Evolutionary conservation across 92 coral and sea anemone genomes (phyloP).

Genomic region (Zoanthus solanderi): DNA sequence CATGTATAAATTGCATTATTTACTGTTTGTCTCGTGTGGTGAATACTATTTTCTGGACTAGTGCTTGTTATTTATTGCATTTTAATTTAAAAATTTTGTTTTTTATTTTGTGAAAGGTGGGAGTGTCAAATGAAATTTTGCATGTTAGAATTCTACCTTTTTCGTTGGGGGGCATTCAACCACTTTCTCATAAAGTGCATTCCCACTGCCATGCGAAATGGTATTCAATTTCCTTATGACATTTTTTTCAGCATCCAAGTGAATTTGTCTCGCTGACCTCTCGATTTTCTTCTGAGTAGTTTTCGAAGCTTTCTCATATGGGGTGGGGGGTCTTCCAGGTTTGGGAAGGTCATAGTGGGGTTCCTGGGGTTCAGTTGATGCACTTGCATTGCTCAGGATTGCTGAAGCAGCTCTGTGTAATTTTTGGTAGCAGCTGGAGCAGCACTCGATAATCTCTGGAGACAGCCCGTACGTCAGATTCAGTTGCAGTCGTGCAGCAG

Average conservation of each 20-base stretch:
- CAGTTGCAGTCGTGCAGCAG: slow-evolving; percentile 31
- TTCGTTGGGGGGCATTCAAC: slow-evolving; percentile 7
- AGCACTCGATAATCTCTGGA: not conserved
- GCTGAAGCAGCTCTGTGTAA: slow-evolving; percentile 31
- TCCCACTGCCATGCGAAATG: slow-evolving; percentile 21
- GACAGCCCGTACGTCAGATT: slow-evolving; percentile 12
- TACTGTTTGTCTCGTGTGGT: not conserved
- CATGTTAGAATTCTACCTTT: slow-evolving; percentile 1
- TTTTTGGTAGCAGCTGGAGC: slow-evolving; percentile 27
- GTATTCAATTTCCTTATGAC: not conserved
- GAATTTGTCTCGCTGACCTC: not conserved
- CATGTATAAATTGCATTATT: not conserved
- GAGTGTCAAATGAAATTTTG: slow-evolving; percentile 2
- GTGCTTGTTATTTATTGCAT: not conserved
- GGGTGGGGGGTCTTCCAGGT: slow-evolving; percentile 36
- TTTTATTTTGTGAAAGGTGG: not conserved
- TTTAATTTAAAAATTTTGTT: not conserved
- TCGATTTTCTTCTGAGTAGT: slow-evolving; percentile 16
- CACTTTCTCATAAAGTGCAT: not conserved
- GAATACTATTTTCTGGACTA: not conserved
- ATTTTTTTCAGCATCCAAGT: not conserved
- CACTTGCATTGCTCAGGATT: not conserved
- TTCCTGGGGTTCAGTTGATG: not conserved
- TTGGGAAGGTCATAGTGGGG: slow-evolving; percentile 5
- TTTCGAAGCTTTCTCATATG: slow-evolving; percentile 13